Conservation (phyloP, 2,797 vertebrate genomes). For the Anabas testudineus region DNA sequence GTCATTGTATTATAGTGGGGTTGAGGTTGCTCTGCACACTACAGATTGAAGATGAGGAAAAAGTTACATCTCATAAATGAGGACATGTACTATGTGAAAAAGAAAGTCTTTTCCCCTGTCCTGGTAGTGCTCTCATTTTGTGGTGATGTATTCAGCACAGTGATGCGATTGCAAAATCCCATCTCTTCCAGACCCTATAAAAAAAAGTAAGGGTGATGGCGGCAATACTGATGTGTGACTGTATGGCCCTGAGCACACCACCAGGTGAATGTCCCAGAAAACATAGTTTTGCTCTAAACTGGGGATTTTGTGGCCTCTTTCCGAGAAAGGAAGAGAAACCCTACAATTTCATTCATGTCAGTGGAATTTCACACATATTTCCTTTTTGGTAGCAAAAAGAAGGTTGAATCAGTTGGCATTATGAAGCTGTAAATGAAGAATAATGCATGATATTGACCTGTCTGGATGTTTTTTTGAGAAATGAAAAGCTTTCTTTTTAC, state of each 20-base stretch:
- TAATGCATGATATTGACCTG: constrained; percentile 31
- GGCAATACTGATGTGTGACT: constrained; percentile 65
- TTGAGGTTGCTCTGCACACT: background rate
- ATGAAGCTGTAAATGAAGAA: constrained; percentile 41
- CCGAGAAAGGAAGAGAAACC: constrained; percentile 29
- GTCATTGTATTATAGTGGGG: constrained; percentile 31
- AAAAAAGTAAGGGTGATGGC: constrained; percentile 60
- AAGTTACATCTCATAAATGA: constrained; percentile 51
- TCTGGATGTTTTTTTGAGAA: constrained; percentile 18
- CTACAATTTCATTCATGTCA: constrained; percentile 42
- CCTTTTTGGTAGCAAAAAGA: constrained; percentile 36
- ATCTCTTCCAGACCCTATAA: constrained; percentile 71
- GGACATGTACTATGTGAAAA: constrained; percentile 34
- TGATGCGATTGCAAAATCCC: constrained; percentile 74
- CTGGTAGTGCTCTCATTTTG: constrained; percentile 60
- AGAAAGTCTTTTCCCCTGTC: constrained; percentile 31
- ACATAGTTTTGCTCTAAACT: constrained; percentile 57
- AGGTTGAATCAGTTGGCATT: constrained; percentile 12
- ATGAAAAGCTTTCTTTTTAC: constrained; percentile 6
- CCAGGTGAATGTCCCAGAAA: constrained; percentile 74
- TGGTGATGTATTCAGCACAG: constrained; percentile 70
- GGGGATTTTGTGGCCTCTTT: constrained; percentile 67
- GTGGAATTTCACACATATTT: constrained; percentile 55
- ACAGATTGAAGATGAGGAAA: constrained; percentile 37
- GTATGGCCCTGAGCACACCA: constrained; percentile 59